Evolutionary conservation across 2,888 invertebrate genomes (phyloP).

Genomic region (Scelioninae gen. 1): DNA sequence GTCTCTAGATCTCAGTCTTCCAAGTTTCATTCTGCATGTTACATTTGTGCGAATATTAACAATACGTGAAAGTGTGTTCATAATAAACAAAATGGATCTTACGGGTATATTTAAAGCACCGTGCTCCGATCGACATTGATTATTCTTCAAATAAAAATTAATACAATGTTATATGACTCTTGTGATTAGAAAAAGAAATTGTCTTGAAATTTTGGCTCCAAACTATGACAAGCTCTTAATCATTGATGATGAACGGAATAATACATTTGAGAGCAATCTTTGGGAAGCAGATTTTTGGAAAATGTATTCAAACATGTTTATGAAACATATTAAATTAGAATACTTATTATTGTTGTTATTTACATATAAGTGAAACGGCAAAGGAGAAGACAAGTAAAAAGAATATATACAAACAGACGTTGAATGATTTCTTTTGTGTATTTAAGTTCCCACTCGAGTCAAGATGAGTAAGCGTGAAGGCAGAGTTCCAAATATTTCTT

Average conservation of each 20-base stretch:
- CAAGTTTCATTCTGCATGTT: slow-evolving; percentile 76
- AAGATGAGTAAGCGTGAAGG: slow-evolving; percentile 68
- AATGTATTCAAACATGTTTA: slow-evolving; percentile 48
- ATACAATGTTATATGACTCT: slow-evolving; percentile 46
- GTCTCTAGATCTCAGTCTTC: slow-evolving; percentile 80
- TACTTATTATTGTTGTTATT: slow-evolving; percentile 61
- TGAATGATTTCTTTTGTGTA: slow-evolving; percentile 66
- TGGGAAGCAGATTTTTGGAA: background rate
- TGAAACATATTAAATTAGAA: slow-evolving; percentile 39
- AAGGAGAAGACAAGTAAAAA: slow-evolving; percentile 46
- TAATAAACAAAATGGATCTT: background rate
- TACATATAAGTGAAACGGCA: slow-evolving; percentile 59
- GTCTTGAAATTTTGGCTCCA: background rate
- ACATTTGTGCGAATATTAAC: slow-evolving; percentile 57
- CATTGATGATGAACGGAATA: too few species aligned
- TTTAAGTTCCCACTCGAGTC: slow-evolving; percentile 57
- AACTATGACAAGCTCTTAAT: too few species aligned
- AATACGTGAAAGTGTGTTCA: slow-evolving; percentile 43
- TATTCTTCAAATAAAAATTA: too few species aligned
- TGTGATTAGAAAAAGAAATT: slow-evolving; percentile 26
- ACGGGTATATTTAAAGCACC: too few species aligned
- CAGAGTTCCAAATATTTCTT: slow-evolving; percentile 67
- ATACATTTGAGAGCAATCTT: too few species aligned
- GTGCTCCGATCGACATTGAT: too few species aligned
- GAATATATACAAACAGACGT: slow-evolving; percentile 46